These are phyloP conservation scores for Rhinoderma darwinii DNA, from an alignment of 2,113 vertebrate genomes.

Conservation along the genomic window DNA sequence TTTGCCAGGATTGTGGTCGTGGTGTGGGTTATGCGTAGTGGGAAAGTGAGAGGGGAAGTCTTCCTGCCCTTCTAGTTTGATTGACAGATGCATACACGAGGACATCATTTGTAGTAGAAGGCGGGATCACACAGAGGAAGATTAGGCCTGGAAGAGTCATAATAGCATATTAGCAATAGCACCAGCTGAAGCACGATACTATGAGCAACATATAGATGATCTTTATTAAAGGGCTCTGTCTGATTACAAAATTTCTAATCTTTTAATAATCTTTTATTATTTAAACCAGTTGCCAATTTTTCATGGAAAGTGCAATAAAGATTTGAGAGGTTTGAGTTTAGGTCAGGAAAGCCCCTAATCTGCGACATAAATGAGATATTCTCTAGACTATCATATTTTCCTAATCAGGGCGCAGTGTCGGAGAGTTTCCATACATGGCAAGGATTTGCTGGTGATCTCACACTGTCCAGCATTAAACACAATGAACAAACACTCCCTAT, in stretches of 20 bases:
- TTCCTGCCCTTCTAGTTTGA: too few species aligned
- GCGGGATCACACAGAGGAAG: too few species aligned
- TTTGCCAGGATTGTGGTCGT: too few species aligned
- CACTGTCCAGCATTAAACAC: constrained; percentile 22
- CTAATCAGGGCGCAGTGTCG: not conserved
- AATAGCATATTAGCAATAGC: too few species aligned
- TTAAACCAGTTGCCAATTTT: not conserved
- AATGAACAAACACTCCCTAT: constrained; percentile 30
- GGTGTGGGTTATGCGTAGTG: too few species aligned
- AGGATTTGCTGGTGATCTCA: constrained; percentile 37
- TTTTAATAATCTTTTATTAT: not conserved
- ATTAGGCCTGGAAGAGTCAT: too few species aligned
- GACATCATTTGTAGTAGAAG: too few species aligned
- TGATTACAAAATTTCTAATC: too few species aligned
- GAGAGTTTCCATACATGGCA: constrained; percentile 50
- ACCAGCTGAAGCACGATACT: too few species aligned
- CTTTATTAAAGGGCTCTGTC: not conserved
- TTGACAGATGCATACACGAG: too few species aligned
- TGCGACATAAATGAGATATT: not conserved
- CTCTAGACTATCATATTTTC: constrained; percentile 2
- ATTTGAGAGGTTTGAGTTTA: not conserved
- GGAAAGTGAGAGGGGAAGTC: too few species aligned
- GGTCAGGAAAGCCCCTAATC: not conserved
- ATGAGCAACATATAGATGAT: too few species aligned
- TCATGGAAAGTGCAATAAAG: not conserved